Evolutionary conservation across 2,888 invertebrate genomes (phyloP).

Genomic region (Pammene aurita): DNA sequence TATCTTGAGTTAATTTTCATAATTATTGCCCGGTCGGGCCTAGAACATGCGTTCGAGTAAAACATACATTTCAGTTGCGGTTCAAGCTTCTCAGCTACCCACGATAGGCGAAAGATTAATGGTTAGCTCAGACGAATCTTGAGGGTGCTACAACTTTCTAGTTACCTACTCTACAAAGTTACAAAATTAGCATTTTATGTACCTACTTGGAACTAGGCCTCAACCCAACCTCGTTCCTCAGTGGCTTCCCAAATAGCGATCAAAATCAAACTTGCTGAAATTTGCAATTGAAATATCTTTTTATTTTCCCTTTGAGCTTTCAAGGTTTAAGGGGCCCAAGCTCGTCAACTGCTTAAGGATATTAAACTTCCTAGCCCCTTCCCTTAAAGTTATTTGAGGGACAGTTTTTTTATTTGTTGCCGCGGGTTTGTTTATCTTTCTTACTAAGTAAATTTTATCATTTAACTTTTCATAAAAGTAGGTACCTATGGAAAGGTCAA

Average conservation of each 20-base stretch:
- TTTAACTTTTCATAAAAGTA: slow-evolving; percentile 1
- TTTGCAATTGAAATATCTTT: slow-evolving; percentile 72
- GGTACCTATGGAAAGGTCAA: not conserved
- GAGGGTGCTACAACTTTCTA: slow-evolving; percentile 41
- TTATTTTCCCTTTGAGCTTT: slow-evolving; percentile 71
- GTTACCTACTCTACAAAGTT: slow-evolving; percentile 33
- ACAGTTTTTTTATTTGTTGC: slow-evolving; percentile 44
- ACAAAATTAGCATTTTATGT: slow-evolving; percentile 55
- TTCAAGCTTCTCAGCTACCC: slow-evolving; percentile 8
- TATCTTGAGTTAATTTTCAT: not conserved
- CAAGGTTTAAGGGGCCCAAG: slow-evolving; percentile 59
- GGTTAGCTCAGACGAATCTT: slow-evolving; percentile 21
- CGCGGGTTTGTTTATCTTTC: slow-evolving; percentile 39
- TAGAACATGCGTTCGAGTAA: not conserved
- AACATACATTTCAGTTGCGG: slow-evolving; percentile 11
- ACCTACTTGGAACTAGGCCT: slow-evolving; percentile 52
- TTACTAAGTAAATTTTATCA: slow-evolving; percentile 33
- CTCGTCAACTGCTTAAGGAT: slow-evolving; percentile 66
- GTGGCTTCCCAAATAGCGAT: slow-evolving; percentile 61
- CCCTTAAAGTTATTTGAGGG: slow-evolving; percentile 49
- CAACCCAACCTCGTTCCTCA: slow-evolving; percentile 55
- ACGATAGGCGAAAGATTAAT: slow-evolving; percentile 27
- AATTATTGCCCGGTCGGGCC: not conserved
- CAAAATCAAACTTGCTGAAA: slow-evolving; percentile 67
- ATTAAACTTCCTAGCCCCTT: slow-evolving; percentile 59